Conservation (phyloP, 2,797 vertebrate genomes). For the Semaprochilodus insignis region DNA sequence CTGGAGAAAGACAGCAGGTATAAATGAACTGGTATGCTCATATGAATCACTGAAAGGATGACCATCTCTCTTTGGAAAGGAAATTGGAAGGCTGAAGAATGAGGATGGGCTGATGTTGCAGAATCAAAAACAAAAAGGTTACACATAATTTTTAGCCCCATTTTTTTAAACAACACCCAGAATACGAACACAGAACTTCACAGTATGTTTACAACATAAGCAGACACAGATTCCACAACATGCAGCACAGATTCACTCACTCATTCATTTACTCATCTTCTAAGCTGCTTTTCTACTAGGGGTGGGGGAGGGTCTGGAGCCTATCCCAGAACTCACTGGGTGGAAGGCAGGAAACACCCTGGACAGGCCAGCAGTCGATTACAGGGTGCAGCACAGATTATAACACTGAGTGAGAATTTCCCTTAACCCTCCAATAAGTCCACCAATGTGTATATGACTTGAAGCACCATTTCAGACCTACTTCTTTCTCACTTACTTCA, state of each 20-base stretch:
- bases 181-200: not conserved
- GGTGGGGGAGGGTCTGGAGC: too few species aligned
- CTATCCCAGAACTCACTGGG: too few species aligned
- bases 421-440: not conserved
- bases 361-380: too few species aligned
- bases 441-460: not conserved
- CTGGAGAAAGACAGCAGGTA: slow-evolving; percentile 68
- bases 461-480: not conserved
- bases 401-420: not conserved
- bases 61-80: not conserved
- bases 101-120: not conserved
- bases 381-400: not conserved
- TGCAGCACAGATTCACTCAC: not conserved
- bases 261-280: too few species aligned
- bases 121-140: not conserved
- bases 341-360: too few species aligned
- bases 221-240: too few species aligned
- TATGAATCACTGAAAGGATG: not conserved
- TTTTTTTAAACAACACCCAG: not conserved
- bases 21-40: not conserved
- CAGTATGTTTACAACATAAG: not conserved
- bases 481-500: not conserved
- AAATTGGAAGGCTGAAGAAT: not conserved
- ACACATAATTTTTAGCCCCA: not conserved
- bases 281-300: too few species aligned